Evolutionary conservation across 2,888 invertebrate genomes (phyloP).

Genomic region (Drosophila peninsularis): DNA sequence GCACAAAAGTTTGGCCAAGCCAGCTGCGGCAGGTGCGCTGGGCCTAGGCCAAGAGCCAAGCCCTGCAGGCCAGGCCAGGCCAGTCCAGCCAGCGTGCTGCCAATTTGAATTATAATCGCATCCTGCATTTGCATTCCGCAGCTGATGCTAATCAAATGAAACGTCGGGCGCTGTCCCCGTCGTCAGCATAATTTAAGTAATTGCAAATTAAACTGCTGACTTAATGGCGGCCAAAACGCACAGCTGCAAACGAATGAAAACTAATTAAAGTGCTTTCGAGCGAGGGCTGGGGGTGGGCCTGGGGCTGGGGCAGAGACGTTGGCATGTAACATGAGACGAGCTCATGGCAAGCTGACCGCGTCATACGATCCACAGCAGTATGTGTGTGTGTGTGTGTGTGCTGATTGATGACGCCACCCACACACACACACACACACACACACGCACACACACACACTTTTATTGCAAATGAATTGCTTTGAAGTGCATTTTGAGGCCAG

Average conservation of each 20-base stretch:
- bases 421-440: background rate
- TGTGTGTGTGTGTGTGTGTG: background rate
- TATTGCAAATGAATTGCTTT: conserved; percentile 79
- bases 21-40: conserved; percentile 1
- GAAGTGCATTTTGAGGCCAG: conserved; percentile 62
- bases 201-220: conserved; percentile 63
- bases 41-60: background rate
- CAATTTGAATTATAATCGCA: conserved; percentile 38
- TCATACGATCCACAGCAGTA: conserved; percentile 46
- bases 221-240: conserved; percentile 50
- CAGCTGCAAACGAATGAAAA: conserved; percentile 33
- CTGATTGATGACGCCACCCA: conserved; percentile 8
- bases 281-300: background rate
- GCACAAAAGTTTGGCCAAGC: conserved; percentile 21
- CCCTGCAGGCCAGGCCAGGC: background rate
- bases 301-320: background rate
- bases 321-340: conserved; percentile 47
- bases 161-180: conserved; percentile 31
- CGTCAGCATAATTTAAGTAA: conserved; percentile 52
- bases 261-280: conserved; percentile 59
- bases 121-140: conserved; percentile 28
- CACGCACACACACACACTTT: conserved; percentile 44
- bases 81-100: background rate
- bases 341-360: conserved; percentile 46
- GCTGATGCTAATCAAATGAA: conserved; percentile 32